Evolutionary conservation across 1,140 invertebrate species (phyloP), one percentile per base, ranked within the genome.

Genomic region (Plodia interpunctella): DNA sequence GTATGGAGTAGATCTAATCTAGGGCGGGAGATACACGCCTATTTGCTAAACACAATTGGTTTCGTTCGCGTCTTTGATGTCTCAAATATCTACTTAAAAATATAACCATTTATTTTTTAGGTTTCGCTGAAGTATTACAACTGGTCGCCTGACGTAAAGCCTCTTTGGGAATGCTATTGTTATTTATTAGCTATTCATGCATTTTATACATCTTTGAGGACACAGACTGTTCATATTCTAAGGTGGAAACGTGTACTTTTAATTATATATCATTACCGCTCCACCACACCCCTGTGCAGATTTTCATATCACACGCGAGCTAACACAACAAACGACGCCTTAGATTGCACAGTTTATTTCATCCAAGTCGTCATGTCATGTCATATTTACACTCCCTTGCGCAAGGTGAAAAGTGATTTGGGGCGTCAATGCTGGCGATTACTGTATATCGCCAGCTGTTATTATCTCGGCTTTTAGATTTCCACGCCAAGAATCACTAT

Each of bases 291-390:
- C 11, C 11, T 57, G 60, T 67, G 49, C 55, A 68, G 63, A 70
- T 66, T 65, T 78, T 73, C 78, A 67, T 70, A 79, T 76, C 73
- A 75, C 70, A 71, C 65, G 57, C 52, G 62, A 76, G 67, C 61
- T 77, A 78, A 75, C 64, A 63, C 51, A 76, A 76, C 76, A 79
- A 80, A 79, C 64, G 78, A 74, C 68, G 72, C 68, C 73, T 74
- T 61, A 76, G 75, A 80, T 83, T 81, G 74, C 74, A 74, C 78
- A 80, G 74, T 83, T 83, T 85, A 84, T 84, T 84, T 84, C 81
- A 77, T 80, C 72, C 72, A 57, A 78, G 72, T 80, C 76, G 74
- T 75, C 79, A 78, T 76, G 73, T 78, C 79, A 77, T 79, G 72
- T 82, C 76, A 80, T 82, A 79, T 82, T 80, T 76, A 82, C 72